Evolutionary conservation across 2,797 vertebrate species (phyloP).

Genomic region (Vultur gryphus): DNA sequence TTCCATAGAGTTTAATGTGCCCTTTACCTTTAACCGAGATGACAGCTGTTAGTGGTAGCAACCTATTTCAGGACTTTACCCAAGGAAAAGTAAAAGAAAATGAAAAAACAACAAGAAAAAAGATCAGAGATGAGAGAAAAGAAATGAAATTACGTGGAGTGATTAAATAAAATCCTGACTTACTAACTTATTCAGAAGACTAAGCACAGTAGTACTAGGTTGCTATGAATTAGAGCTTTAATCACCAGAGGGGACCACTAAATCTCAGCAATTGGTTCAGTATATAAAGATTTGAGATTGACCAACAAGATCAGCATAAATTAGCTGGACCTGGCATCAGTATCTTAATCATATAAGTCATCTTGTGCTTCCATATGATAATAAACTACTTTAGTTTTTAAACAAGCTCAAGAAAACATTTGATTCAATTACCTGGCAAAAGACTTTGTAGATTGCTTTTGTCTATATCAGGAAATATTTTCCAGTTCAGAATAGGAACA

Average conservation of each 20-base stretch:
- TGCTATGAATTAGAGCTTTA: neutral
- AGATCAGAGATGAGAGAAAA: neutral
- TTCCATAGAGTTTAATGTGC: neutral
- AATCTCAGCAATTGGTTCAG: neutral
- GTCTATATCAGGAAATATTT: neutral
- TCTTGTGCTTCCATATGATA: neutral
- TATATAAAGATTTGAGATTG: neutral
- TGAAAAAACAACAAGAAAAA: neutral
- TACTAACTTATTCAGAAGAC: neutral
- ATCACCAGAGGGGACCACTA: neutral
- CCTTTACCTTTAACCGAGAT: neutral
- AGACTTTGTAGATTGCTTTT: neutral
- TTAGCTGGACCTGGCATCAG: neutral
- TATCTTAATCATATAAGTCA: neutral
- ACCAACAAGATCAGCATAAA: neutral
- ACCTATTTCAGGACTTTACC: neutral
- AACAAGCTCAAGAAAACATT: neutral
- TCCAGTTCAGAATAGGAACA: neutral
- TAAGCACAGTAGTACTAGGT: neutral
- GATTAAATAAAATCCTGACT: neutral
- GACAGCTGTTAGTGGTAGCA: neutral
- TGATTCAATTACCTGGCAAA: neutral
- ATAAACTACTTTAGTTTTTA: neutral
- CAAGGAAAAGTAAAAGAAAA: neutral
- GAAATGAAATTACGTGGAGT: neutral